Evolutionary conservation across 2,888 invertebrate genomes (phyloP), one percentile per base, ranked within the genome.

Genomic region (Drosophila aldrichi): DNA sequence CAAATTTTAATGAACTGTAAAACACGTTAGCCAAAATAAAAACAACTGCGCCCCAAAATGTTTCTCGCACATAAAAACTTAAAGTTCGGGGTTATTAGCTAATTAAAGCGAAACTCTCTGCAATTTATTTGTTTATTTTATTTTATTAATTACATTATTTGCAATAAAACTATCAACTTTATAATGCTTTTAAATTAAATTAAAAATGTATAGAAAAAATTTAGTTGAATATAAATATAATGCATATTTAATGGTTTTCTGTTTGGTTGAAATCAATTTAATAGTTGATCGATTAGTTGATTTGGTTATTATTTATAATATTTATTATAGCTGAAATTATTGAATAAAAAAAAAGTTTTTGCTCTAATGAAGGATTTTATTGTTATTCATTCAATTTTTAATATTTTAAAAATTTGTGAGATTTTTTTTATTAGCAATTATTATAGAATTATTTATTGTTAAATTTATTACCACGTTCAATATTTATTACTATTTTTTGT

Each of bases 1-100:
- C 90, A 89, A 78, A 90, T 86, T 90, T 88, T 80, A 85, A 85
- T 90, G 81, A 90, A 86, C 88, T 87, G 80, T 72, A 66, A 74
- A 74, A 61, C 65, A 66, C 61, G 75, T 70, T 59, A 46, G 55
- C 54, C 61, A 48, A 41, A 59, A 49, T 22, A 18, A 36, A 55
- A 20, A 14, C 55, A 55, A 18, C 16, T 52, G 58, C 36, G 20
- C 40, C 16, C 16, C 12, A 63, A 20, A 20, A 36, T 43, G 36
- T 22, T 44, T 29, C 16, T 9, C 12, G 22, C 34, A 60, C 38
- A 61, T 48, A 34, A 46, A 56, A 49, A 32, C 14, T 41, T 25
- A 20, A 69, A 34, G 32, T 48, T 40, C n/a, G n/a, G 25, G 32
- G 34, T 56, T 66, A 69, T 69, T 56, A 56, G 46, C 70, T 46